Conservation (phyloP, 2,797 vertebrate genomes). For the Balearica regulorum region DNA sequence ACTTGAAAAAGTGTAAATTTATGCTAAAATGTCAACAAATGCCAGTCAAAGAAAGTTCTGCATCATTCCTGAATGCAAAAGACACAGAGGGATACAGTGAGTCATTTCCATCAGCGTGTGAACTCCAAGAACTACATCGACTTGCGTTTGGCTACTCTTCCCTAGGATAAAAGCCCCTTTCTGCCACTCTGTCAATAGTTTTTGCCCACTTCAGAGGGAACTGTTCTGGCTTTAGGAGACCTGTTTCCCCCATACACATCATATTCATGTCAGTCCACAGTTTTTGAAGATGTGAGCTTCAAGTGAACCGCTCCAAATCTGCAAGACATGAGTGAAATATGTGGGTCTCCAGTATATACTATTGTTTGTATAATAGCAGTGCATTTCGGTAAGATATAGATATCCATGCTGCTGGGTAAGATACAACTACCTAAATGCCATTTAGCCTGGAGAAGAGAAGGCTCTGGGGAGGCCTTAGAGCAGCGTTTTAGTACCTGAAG, state of each 20-base stretch:
- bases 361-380: neutral
- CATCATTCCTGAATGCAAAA: constrained; percentile 36
- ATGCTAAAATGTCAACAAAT: constrained; percentile 52
- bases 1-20: constrained; percentile 52
- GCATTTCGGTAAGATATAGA: too few species aligned
- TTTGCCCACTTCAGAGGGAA: neutral
- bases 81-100: neutral
- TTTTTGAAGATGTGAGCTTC: neutral
- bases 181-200: neutral
- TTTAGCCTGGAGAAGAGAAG: too few species aligned
- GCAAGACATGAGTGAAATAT: neutral
- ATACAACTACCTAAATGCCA: neutral
- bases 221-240: neutral
- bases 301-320: neutral
- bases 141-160: neutral
- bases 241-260: neutral
- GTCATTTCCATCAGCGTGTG: neutral
- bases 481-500: too few species aligned
- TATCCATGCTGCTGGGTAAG: neutral
- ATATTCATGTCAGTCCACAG: neutral
- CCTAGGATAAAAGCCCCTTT: neutral
- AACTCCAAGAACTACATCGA: neutral
- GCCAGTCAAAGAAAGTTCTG: constrained; percentile 42
- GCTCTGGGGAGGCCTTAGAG: too few species aligned
- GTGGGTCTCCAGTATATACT: neutral